These are phyloP conservation scores for Morone chrysops DNA, from an alignment of 2,113 vertebrate genomes.

Conservation along the genomic window DNA sequence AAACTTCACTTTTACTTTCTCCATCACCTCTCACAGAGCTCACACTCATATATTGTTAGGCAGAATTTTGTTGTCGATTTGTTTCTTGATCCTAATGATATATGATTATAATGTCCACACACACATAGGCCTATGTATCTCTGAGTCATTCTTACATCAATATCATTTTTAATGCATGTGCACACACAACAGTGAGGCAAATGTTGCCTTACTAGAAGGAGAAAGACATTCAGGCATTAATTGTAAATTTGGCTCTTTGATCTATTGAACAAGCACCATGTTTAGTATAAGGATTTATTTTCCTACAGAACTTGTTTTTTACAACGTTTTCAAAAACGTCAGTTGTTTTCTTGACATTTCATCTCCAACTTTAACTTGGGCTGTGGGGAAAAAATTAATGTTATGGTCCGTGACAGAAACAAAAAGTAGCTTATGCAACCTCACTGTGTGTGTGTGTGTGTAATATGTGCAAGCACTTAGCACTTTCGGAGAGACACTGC, in stretches of 20 bases:
- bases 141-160: conserved; percentile 28
- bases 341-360: conserved; percentile 70
- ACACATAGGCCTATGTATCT: conserved; percentile 6
- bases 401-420: conserved; percentile 26
- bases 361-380: not conserved
- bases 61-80: not conserved
- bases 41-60: not conserved
- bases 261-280: conserved; percentile 5
- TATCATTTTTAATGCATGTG: not conserved
- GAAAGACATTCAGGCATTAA: conserved; percentile 15
- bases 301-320: conserved; percentile 7
- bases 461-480: conserved; percentile 17
- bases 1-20: conserved; percentile 18
- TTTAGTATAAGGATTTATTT: conserved; percentile 45
- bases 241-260: conserved; percentile 1
- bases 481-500: conserved; percentile 26
- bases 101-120: conserved; percentile 11
- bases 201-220: conserved; percentile 11
- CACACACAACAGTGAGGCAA: not conserved
- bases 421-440: conserved; percentile 27
- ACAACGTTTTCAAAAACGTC: conserved; percentile 41
- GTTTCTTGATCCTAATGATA: not conserved
- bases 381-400: conserved; percentile 47
- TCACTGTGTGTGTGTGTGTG: not conserved
- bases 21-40: not conserved